Evolutionary conservation across 2,113 vertebrate genomes (phyloP).

Genomic region (Sarotherodon lohbergeri): DNA sequence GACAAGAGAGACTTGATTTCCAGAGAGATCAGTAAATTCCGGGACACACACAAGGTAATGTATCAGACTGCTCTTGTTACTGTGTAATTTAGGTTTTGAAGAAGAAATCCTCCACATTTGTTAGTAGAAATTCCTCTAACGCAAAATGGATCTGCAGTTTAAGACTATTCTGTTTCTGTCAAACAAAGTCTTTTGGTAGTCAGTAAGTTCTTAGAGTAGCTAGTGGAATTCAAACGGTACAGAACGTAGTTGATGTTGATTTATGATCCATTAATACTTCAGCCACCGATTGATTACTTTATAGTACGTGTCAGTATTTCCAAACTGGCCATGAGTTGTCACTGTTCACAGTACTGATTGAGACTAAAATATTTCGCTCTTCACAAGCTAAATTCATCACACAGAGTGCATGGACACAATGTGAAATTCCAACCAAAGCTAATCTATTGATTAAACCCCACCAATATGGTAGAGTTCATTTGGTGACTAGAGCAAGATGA

Average conservation of each 20-base stretch:
- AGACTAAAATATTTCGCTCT: slow-evolving; percentile 11
- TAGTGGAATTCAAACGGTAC: not conserved
- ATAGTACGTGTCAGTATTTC: not conserved
- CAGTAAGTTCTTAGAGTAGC: not conserved
- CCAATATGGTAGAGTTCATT: slow-evolving; percentile 99
- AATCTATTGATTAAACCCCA: slow-evolving; percentile 99
- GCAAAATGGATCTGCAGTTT: slow-evolving; percentile 1
- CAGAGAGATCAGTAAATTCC: slow-evolving; percentile 99
- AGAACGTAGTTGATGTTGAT: not conserved
- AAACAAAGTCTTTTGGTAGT: not conserved
- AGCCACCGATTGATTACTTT: not conserved
- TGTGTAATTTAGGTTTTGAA: slow-evolving; percentile 5
- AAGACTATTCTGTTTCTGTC: not conserved
- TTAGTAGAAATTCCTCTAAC: slow-evolving; percentile 11
- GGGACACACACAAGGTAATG: slow-evolving; percentile 98
- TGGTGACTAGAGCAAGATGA: slow-evolving; percentile 99
- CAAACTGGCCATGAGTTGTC: not conserved
- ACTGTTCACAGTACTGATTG: slow-evolving; percentile 22
- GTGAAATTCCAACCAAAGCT: slow-evolving; percentile 97
- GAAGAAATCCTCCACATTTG: slow-evolving; percentile 6
- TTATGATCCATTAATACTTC: not conserved
- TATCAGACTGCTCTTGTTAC: slow-evolving; percentile 44
- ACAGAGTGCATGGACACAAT: slow-evolving; percentile 97
- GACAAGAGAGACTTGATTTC: slow-evolving; percentile 99
- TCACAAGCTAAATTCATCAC: slow-evolving; percentile 72